Evolutionary conservation across 1,140 invertebrate genomes (phyloP), one percentile per base, ranked within the genome.

Genomic region (Calycopis cecrops): DNA sequence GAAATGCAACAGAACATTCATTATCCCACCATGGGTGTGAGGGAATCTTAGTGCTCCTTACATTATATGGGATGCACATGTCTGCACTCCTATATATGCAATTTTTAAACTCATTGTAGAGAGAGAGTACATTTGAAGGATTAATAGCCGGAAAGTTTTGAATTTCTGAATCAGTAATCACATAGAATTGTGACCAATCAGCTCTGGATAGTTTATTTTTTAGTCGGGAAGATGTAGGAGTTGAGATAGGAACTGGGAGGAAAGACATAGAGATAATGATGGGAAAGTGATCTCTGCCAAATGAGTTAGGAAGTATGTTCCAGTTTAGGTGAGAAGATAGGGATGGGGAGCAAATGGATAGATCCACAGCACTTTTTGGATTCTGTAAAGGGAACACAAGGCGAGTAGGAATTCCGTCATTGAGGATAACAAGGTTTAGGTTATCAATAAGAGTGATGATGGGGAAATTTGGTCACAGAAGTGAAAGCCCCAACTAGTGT

Each of bases 11-110:
- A n/a, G 55, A 50, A 16, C 55, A 56, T 21, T 56, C 44, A 16
- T n/a, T 0, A 50, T 56, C 48, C 55, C 55, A 56, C 48, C 55
- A 56, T 3, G 55, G 55, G 38, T 47, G 47, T 9, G 28, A 53
- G 11, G 48, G 40, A 7, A 42, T 21, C 10, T 28, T 49, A 12
- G 9, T 16, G 3, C 8, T 11, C 18, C 9, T 18, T 3, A 10
- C 14, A 11, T 33, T 40, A 12, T 49, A 35, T 8, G 55, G 55
- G 6, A 57, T 37, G 12, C 10, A 14, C 1, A 16, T 18, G 14
- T 9, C 6, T 11, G 37, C 55, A 57, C 28, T 16, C 7, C 16
- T 9, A 34, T 28, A 9, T 14, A 57, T 10, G 7, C 7, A 3
- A 11, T 38, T n/a, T 16, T 35, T 37, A 17, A 56, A 42, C 2